phyloP scores from a whole-genome alignment of 2,113 vertebrate species.

The Cyanistes caeruleus region DNA sequence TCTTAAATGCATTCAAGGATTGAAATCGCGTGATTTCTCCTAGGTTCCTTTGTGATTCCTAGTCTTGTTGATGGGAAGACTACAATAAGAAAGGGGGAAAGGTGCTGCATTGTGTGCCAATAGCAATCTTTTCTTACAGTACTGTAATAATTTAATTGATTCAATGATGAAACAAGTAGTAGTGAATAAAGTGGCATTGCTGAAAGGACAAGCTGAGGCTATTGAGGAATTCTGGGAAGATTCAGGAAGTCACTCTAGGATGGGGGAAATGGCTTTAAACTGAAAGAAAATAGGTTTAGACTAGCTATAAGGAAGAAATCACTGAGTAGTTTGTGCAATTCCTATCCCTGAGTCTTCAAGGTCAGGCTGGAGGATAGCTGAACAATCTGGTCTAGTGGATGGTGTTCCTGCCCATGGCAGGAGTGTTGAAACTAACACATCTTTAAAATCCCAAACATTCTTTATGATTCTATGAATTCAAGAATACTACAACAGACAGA shows the following conservation, averaged over 20 bases:
- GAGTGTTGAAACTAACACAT: neutral
- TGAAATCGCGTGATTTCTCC: neutral
- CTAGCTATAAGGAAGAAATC: neutral
- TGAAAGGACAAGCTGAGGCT: constrained; percentile 72
- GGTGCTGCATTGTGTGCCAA: neutral
- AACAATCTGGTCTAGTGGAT: neutral
- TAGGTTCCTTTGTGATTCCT: neutral
- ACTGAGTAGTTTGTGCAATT: neutral
- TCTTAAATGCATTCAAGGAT: neutral
- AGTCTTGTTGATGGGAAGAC: neutral
- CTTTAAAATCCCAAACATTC: neutral
- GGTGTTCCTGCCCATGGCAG: neutral
- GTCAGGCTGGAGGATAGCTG: neutral
- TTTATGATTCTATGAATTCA: constrained; percentile 16
- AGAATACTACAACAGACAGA: constrained; percentile 81
- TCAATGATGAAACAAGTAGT: constrained; percentile 79
- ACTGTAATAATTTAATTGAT: neutral
- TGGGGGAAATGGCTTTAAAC: neutral
- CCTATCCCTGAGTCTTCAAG: neutral
- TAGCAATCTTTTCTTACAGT: neutral
- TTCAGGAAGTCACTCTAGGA: constrained; percentile 55
- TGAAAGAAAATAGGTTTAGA: neutral
- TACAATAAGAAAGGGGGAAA: neutral
- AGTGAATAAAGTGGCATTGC: constrained; percentile 77
- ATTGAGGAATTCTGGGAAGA: constrained; percentile 84